phyloP scores from a whole-genome alignment of 2,113 vertebrate genomes.

The Chaetorhynchus papuensis region DNA sequence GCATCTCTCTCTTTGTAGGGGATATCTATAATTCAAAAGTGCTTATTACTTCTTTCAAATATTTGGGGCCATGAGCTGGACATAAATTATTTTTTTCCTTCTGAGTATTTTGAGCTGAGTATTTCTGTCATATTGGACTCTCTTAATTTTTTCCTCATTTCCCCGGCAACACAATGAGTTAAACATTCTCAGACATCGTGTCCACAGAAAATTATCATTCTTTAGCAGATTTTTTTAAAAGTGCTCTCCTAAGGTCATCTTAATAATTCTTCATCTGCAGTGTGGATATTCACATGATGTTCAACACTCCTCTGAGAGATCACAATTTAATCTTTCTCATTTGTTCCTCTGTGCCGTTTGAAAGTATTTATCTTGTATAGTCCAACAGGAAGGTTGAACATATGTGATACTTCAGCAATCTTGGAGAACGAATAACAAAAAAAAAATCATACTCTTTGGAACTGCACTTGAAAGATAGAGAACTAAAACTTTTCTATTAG shows the following conservation, averaged over 20 bases:
- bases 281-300: constrained; percentile 18
- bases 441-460: neutral
- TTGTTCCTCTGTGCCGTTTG: neutral
- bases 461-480: neutral
- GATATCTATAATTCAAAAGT: neutral
- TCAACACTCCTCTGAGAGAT: neutral
- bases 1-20: neutral
- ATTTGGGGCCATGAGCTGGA: neutral
- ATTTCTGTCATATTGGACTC: neutral
- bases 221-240: neutral
- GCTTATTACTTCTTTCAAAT: neutral
- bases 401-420: neutral
- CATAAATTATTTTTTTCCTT: neutral
- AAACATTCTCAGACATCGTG: neutral
- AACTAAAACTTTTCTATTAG: neutral
- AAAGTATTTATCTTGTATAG: neutral
- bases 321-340: neutral
- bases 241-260: neutral
- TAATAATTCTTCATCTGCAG: neutral
- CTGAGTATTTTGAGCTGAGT: neutral
- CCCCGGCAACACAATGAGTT: neutral
- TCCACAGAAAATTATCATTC: neutral
- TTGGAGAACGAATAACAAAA: neutral
- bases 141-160: neutral
- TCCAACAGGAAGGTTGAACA: neutral